Evolutionary conservation across 1,140 invertebrate genomes (phyloP).

Genomic region (Diprion similis): DNA sequence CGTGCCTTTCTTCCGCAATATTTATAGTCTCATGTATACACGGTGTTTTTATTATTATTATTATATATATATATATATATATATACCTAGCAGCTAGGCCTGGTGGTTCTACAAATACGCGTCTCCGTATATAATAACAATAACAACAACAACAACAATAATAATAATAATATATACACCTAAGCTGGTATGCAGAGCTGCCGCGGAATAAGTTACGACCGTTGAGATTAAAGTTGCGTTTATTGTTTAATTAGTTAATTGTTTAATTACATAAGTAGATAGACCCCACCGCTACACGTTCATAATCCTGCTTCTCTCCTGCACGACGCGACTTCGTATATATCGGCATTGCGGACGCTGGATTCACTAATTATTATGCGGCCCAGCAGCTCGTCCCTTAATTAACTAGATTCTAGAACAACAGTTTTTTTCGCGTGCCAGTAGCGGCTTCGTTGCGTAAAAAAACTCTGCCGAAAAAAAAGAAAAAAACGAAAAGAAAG

Average conservation of each 20-base stretch:
- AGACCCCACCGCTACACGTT: neutral
- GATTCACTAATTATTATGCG: conserved; percentile 5
- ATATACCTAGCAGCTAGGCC: too few relatives aligned
- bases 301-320: neutral
- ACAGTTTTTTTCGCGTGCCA: too few relatives aligned
- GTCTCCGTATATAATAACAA: too few relatives aligned
- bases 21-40: too few relatives aligned
- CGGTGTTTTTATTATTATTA: too few relatives aligned
- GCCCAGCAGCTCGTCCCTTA: neutral
- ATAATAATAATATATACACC: neutral
- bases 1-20: too few relatives aligned
- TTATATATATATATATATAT: too few relatives aligned
- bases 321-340: neutral
- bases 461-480: too few relatives aligned
- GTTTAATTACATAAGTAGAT: conserved; percentile 12
- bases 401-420: neutral
- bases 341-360: conserved; percentile 3
- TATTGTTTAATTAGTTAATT: conserved; percentile 13
- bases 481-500: too few relatives aligned
- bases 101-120: too few relatives aligned
- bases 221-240: neutral
- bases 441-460: too few relatives aligned
- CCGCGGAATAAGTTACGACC: neutral
- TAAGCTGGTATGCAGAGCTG: neutral
- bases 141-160: too few relatives aligned